A percentile compares a stretch with the other conserved stretches of the same genome.
phyloP scores from a whole-genome alignment of 2,888 invertebrate species.

The Xestia sexstrigata region DNA sequence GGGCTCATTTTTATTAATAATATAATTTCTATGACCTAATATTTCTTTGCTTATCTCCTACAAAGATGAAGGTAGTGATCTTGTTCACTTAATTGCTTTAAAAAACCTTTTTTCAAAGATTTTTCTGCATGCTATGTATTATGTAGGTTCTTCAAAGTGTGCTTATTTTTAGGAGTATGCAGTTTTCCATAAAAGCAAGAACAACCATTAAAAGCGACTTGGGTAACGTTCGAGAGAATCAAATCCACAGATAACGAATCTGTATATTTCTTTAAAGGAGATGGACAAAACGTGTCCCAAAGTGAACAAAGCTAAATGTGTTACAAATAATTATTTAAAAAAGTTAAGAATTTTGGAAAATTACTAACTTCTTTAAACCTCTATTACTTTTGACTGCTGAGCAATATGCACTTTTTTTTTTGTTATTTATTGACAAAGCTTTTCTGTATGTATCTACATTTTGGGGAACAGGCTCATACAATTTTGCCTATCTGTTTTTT shows the following conservation, averaged over 20 bases:
- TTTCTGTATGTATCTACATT: too few species aligned
- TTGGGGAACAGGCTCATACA: too few species aligned
- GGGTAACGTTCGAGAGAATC: not conserved
- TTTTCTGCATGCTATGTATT: not conserved
- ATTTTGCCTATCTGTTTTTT: too few species aligned
- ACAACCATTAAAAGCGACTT: not conserved
- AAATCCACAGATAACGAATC: not conserved
- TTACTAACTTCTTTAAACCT: too few species aligned
- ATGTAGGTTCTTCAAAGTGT: not conserved
- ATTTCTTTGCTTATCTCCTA: not conserved
- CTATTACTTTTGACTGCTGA: too few species aligned
- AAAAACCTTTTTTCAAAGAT: not conserved
- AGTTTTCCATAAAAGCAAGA: not conserved
- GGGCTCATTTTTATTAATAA: not conserved
- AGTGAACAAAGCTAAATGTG: too few species aligned
- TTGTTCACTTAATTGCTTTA: not conserved
- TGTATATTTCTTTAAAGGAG: too few species aligned
- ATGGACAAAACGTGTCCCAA: too few species aligned
- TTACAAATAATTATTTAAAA: too few species aligned
- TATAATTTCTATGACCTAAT: not conserved
- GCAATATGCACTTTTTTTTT: too few species aligned
- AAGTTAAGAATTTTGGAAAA: too few species aligned
- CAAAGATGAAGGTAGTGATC: not conserved
- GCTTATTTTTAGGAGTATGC: not conserved
- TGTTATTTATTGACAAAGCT: too few species aligned